Percentiles rank a stretch among this genome's conserved stretches.
Evolutionary conservation across 2,113 vertebrate genomes (phyloP).

Genomic region (Sterna hirundo): DNA sequence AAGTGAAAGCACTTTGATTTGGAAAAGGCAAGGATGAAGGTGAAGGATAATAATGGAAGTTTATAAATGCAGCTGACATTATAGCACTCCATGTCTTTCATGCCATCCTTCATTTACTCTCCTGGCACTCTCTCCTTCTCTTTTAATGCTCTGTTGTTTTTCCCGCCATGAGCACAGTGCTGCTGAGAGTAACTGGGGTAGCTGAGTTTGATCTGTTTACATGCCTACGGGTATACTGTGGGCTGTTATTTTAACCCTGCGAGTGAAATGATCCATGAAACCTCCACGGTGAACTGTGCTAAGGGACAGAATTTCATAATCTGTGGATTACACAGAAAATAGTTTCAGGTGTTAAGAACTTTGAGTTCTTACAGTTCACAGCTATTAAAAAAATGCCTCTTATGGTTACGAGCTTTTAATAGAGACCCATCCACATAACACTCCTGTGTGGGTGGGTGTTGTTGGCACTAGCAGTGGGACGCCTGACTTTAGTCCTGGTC

Average conservation of each 20-base stretch:
- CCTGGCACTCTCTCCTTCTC: neutral
- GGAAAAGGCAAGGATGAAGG: neutral
- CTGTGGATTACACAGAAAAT: neutral
- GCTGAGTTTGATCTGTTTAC: neutral
- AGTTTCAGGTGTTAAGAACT: neutral
- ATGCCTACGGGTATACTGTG: neutral
- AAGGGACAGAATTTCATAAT: neutral
- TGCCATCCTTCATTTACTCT: neutral
- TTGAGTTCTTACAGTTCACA: rapidly evolving
- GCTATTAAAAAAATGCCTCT: neutral
- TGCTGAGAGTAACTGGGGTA: neutral
- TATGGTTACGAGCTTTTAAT: neutral
- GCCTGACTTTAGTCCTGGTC: neutral
- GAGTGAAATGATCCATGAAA: neutral
- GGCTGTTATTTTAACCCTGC: neutral
- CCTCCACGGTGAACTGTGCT: neutral
- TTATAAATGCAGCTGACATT: slow-evolving; percentile 14
- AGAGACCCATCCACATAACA: neutral
- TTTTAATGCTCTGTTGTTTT: neutral
- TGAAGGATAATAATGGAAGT: slow-evolving; percentile 17
- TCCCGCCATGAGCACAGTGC: neutral
- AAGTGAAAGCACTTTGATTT: neutral
- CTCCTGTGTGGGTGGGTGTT: neutral
- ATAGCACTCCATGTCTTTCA: neutral
- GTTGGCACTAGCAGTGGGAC: neutral